Conservation (phyloP, 2,113 vertebrate species). For the Elachura formosa region DNA sequence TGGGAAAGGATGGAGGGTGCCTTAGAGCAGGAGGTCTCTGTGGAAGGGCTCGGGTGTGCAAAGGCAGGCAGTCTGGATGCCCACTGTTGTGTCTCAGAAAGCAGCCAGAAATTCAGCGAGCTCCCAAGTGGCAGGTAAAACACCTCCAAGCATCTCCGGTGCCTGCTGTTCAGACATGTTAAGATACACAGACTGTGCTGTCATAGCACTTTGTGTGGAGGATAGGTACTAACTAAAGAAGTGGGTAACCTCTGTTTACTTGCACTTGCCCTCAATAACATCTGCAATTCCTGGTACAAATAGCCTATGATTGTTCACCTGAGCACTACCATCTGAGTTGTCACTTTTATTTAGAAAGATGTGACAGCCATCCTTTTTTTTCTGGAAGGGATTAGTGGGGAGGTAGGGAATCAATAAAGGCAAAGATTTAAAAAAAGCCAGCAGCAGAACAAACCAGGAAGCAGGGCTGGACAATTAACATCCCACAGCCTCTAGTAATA, state of each 20-base stretch:
- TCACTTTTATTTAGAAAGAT: slow-evolving; percentile 42
- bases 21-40: background rate
- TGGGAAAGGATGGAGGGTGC: background rate
- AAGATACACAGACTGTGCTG: background rate
- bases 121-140: background rate
- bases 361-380: background rate
- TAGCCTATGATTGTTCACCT: slow-evolving; percentile 13
- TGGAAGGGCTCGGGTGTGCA: background rate
- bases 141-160: background rate
- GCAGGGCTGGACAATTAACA: slow-evolving; percentile 37
- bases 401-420: slow-evolving; percentile 32
- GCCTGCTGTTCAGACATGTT: background rate
- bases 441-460: slow-evolving; percentile 15
- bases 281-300: background rate
- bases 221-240: background rate
- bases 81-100: background rate
- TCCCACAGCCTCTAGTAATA: slow-evolving; percentile 49
- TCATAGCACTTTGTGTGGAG: background rate
- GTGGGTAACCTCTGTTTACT: slow-evolving; percentile 9
- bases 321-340: background rate
- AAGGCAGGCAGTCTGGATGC: background rate
- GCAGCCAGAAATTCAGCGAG: background rate
- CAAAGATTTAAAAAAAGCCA: background rate
- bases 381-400: slow-evolving; percentile 10
- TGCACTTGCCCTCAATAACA: slow-evolving; percentile 25